Evolutionary conservation across 2,797 vertebrate genomes (phyloP).

Genomic region (Falco naumanni): DNA sequence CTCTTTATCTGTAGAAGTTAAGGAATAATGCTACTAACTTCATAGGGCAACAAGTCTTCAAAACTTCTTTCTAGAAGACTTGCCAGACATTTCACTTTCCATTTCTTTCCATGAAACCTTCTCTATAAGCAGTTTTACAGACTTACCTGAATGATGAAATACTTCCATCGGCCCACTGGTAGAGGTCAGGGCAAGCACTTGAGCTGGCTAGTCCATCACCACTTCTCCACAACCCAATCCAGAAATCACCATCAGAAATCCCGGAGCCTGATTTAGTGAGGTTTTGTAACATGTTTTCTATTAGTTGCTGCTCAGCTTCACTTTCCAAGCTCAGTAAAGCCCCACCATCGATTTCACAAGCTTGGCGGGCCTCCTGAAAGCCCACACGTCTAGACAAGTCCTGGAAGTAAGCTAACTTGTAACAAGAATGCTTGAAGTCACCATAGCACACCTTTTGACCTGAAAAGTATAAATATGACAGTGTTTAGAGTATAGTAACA

Average conservation of each 20-base stretch:
- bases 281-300: conserved; percentile 88
- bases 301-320: conserved; percentile 85
- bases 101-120: neutral
- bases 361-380: conserved; percentile 87
- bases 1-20: neutral
- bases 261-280: conserved; percentile 82
- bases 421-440: conserved; percentile 83
- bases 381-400: conserved; percentile 90
- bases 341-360: conserved; percentile 88
- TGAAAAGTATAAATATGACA: conserved; percentile 51
- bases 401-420: conserved; percentile 95
- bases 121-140: neutral
- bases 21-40: neutral
- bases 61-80: neutral
- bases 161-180: conserved; percentile 91
- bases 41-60: neutral
- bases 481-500: neutral
- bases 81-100: neutral
- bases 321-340: conserved; percentile 88
- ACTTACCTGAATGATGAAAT: conserved; percentile 85
- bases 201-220: conserved; percentile 77
- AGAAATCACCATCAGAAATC: conserved; percentile 93
- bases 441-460: conserved; percentile 91
- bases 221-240: conserved; percentile 92
- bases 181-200: conserved; percentile 86